Conservation (phyloP, 2,797 vertebrate species). For the Hybognathus amarus region DNA sequence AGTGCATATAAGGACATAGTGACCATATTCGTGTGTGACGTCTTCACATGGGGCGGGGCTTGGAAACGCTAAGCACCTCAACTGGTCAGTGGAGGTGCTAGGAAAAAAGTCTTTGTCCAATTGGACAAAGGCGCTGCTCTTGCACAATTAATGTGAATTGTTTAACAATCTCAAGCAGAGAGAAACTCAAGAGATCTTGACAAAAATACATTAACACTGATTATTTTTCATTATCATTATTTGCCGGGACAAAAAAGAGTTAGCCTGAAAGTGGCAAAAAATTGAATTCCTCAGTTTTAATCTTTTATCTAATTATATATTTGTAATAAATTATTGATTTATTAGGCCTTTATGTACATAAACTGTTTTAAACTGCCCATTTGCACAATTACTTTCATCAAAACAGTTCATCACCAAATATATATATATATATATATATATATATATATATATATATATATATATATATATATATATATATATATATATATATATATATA, state of each 20-base stretch:
- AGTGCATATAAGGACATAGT: conserved; percentile 69
- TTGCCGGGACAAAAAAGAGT: neutral
- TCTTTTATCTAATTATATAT: neutral
- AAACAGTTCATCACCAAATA: neutral
- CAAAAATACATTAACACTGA: neutral
- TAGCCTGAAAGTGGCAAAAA: neutral
- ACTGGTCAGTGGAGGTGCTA: conserved; percentile 69
- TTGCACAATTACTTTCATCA: neutral
- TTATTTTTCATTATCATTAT: neutral
- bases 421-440: too few species aligned
- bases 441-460: too few species aligned
- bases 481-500: too few species aligned
- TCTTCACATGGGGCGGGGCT: conserved; percentile 52
- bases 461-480: too few species aligned
- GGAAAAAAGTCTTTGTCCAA: conserved; percentile 61
- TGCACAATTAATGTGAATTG: conserved; percentile 35
- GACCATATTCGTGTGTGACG: conserved; percentile 72
- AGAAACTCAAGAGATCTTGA: conserved; percentile 2
- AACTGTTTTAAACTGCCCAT: neutral
- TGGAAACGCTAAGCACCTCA: neutral
- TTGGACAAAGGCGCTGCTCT: conserved; percentile 61
- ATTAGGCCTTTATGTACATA: neutral
- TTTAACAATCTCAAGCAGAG: conserved; percentile 22
- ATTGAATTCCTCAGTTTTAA: neutral
- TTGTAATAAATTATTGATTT: neutral